Evolutionary conservation across 2,888 invertebrate species (phyloP).

Genomic region (Leptopilina syphax): DNA sequence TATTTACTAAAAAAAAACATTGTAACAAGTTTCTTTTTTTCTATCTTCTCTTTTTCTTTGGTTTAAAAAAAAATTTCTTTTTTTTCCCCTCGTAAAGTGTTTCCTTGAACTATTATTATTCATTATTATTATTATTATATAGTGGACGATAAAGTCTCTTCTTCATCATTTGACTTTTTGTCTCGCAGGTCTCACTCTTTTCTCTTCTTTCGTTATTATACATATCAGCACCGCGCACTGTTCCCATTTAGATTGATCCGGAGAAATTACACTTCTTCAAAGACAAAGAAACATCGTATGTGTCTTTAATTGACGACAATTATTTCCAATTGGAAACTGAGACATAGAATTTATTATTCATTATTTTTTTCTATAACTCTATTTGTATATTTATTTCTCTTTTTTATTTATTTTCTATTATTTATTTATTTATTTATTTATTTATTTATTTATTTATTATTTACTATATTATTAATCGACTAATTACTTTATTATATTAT

Average conservation of each 20-base stretch:
- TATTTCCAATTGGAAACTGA: conserved; percentile 22
- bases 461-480: too few relatives aligned
- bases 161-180: conserved; percentile 13
- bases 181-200: conserved; percentile 1
- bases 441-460: too few relatives aligned
- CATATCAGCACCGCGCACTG: not conserved
- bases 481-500: too few relatives aligned
- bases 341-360: conserved; percentile 5
- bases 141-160: not conserved
- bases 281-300: conserved; percentile 28
- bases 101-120: conserved; percentile 15
- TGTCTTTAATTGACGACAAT: conserved; percentile 19
- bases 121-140: not conserved
- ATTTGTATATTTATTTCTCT: not conserved
- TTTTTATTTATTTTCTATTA: too few relatives aligned
- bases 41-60: not conserved
- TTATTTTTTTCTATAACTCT: not conserved
- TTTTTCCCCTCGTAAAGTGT: not conserved
- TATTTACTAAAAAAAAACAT: not conserved
- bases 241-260: conserved; percentile 26
- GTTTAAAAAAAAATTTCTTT: too few relatives aligned
- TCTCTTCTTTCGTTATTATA: not conserved
- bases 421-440: too few relatives aligned
- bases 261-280: conserved; percentile 18
- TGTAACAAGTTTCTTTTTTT: not conserved